These are phyloP conservation scores for Steatocranus sp. DNA, from an alignment of 2,797 vertebrate species.

Conservation along the genomic window DNA sequence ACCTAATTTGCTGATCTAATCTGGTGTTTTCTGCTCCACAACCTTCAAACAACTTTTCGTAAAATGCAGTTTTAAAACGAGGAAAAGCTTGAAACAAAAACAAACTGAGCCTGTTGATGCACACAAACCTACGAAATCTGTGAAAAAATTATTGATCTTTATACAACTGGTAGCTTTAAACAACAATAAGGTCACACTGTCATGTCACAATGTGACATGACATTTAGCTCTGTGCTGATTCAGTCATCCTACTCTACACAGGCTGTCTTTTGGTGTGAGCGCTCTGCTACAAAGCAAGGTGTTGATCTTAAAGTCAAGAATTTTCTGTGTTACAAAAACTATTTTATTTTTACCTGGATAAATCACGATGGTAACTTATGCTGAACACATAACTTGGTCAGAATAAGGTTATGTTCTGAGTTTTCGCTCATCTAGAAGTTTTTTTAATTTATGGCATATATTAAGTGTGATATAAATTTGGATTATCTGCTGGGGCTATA, in stretches of 20 bases:
- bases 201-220: not conserved
- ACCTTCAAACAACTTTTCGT: not conserved
- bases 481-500: not conserved
- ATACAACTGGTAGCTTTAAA: not conserved
- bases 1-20: fast-evolving
- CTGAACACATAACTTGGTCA: not conserved
- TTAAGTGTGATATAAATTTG: not conserved
- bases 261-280: not conserved
- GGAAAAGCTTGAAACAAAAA: not conserved
- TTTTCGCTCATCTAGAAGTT: not conserved
- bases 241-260: not conserved
- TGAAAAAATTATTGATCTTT: not conserved
- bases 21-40: not conserved
- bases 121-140: fast-evolving
- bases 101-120: not conserved
- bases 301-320: not conserved
- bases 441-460: fast-evolving
- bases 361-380: fast-evolving
- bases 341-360: not conserved
- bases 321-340: not conserved
- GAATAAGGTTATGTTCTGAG: not conserved
- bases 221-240: not conserved
- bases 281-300: not conserved
- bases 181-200: not conserved
- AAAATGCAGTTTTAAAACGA: not conserved